These are phyloP conservation scores for Tupiocoris notatus DNA, from an alignment of 2,888 invertebrate genomes.

Conservation along the genomic window DNA sequence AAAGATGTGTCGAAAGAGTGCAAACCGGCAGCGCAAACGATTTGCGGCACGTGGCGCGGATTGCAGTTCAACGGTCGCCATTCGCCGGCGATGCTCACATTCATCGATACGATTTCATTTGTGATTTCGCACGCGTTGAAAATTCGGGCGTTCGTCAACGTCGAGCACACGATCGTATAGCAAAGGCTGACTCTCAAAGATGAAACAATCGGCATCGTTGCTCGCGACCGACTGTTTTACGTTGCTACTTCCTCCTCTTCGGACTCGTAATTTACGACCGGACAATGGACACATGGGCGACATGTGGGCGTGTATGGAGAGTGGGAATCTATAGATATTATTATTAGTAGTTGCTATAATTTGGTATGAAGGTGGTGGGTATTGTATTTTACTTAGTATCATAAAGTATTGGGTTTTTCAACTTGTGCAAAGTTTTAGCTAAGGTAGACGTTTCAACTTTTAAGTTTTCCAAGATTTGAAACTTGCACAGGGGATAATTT, in stretches of 20 bases:
- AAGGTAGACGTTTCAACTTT: too few species aligned
- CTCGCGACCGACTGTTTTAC: background rate
- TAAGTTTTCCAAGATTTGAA: too few species aligned
- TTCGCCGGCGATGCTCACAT: background rate
- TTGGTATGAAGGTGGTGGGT: too few species aligned
- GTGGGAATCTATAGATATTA: too few species aligned
- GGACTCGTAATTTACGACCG: too few species aligned
- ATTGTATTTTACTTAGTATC: too few species aligned
- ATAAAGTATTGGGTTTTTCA: too few species aligned
- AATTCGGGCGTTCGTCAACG: background rate
- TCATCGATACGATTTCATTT: background rate
- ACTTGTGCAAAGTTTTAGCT: too few species aligned
- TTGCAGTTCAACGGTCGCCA: background rate
- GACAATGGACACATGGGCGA: too few species aligned
- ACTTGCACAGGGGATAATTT: too few species aligned
- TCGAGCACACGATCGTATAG: background rate
- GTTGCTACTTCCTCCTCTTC: background rate
- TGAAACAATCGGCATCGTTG: background rate
- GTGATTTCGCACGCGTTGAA: conserved; percentile 7
- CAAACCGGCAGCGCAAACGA: conserved; percentile 20
- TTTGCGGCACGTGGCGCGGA: background rate
- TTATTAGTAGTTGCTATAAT: too few species aligned
- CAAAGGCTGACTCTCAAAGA: background rate
- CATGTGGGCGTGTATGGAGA: too few species aligned
- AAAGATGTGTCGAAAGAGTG: conserved; percentile 22